Evolutionary conservation across 2,113 vertebrate genomes (phyloP).

Genomic region (Pelobates fuscus): DNA sequence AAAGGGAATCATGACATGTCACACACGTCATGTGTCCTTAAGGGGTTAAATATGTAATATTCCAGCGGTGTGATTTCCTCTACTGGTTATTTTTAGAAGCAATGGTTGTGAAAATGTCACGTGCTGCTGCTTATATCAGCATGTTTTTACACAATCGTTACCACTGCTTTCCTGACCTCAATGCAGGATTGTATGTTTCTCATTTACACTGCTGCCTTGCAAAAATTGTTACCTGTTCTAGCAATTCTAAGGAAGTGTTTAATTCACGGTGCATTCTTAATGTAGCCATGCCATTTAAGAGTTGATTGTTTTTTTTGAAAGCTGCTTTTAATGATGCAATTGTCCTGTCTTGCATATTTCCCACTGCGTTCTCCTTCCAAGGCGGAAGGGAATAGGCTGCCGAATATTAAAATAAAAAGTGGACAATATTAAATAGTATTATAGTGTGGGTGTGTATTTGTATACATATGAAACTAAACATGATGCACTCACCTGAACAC

Average conservation of each 20-base stretch:
- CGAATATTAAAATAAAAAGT: too few species aligned
- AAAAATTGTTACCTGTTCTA: neutral
- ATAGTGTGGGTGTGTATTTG: too few species aligned
- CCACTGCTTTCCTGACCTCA: neutral
- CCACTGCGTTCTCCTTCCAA: neutral
- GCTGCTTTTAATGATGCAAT: neutral
- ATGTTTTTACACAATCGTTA: neutral
- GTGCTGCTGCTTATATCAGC: too few species aligned
- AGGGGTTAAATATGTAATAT: too few species aligned
- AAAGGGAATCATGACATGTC: too few species aligned
- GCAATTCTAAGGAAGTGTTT: neutral
- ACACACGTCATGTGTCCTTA: too few species aligned
- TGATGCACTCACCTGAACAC: too few species aligned
- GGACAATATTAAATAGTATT: too few species aligned
- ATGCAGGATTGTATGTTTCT: neutral
- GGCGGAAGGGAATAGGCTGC: neutral
- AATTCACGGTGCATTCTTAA: neutral
- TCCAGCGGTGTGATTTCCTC: too few species aligned
- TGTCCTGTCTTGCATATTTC: neutral
- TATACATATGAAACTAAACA: too few species aligned
- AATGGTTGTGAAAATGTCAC: too few species aligned
- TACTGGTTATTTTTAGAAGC: too few species aligned
- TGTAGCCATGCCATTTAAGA: conserved; percentile 6
- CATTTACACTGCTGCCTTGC: neutral
- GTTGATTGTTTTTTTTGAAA: neutral